Evolutionary conservation across 2,888 invertebrate genomes (phyloP).

Genomic region (Lasioglossum malachurum): DNA sequence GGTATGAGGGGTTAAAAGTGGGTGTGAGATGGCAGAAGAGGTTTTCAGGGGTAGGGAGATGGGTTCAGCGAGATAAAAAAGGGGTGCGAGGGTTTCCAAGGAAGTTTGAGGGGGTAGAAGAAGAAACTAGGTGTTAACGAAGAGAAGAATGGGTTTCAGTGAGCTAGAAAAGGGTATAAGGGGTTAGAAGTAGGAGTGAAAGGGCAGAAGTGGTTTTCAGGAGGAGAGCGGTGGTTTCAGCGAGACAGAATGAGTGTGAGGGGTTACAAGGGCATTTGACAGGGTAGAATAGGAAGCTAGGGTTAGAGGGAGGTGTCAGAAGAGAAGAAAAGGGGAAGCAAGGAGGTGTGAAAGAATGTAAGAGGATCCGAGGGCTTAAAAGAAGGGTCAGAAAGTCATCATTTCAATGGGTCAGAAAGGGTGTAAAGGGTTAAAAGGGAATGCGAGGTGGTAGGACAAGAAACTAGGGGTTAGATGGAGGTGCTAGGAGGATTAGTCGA

Average conservation of each 20-base stretch:
- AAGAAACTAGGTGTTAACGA: neutral
- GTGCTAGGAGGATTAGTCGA: neutral
- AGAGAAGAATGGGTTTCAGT: neutral
- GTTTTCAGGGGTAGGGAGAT: too few species aligned
- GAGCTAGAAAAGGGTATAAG: too few species aligned
- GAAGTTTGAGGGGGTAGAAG: neutral
- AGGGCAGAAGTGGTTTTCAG: neutral
- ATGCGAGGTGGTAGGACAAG: neutral
- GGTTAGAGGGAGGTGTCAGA: neutral
- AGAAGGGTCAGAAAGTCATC: neutral
- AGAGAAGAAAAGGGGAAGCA: too few species aligned
- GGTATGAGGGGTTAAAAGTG: neutral
- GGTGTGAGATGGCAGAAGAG: neutral
- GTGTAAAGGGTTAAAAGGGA: neutral
- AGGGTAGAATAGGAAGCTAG: neutral
- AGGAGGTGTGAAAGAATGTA: too few species aligned
- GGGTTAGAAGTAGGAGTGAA: neutral
- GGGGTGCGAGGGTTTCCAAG: neutral
- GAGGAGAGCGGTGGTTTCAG: neutral
- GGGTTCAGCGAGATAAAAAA: too few species aligned
- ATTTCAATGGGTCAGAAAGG: neutral
- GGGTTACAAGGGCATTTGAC: neutral
- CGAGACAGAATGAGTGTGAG: neutral
- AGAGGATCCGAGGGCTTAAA: neutral
- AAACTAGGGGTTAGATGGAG: neutral